Percentiles rank a stretch among this genome's conserved stretches.
These are phyloP conservation scores for Cromileptes altivelis DNA, from an alignment of 2,113 vertebrate genomes.

Conservation along the genomic window DNA sequence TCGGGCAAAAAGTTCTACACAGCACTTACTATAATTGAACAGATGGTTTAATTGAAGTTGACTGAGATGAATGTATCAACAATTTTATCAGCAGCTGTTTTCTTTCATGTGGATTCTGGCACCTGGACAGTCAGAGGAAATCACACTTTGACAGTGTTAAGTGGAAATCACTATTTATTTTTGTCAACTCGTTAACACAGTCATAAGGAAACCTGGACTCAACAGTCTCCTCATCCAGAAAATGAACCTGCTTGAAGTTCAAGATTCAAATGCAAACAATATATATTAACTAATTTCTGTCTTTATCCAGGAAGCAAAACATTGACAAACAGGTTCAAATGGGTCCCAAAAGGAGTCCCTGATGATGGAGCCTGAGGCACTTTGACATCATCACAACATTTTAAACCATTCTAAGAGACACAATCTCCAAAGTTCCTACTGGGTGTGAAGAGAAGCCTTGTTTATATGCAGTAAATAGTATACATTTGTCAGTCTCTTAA, in stretches of 20 bases:
- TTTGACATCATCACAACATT: neutral
- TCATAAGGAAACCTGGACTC: neutral
- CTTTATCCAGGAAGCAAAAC: neutral
- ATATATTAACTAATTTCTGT: neutral
- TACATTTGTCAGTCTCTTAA: neutral
- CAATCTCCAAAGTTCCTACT: neutral
- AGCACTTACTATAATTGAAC: too few relatives aligned
- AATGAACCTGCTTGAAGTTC: neutral
- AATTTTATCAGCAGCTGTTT: neutral
- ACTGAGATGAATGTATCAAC: neutral
- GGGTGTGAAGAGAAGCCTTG: neutral
- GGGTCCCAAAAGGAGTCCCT: neutral
- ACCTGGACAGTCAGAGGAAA: neutral
- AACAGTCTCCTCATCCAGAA: neutral
- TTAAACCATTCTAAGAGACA: neutral
- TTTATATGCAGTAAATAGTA: neutral
- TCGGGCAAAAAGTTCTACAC: too few relatives aligned
- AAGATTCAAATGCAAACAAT: neutral
- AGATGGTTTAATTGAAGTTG: too few relatives aligned
- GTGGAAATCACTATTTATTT: slow-evolving; percentile 11
- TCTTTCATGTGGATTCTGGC: neutral
- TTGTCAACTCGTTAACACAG: neutral
- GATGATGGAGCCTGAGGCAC: neutral
- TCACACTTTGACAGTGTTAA: neutral
- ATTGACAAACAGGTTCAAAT: neutral